A percentile compares a stretch with the other conserved stretches of the same genome.
Conservation (phyloP, 2,888 invertebrate genomes). For the Pseudeuparius sepicola region DNA sequence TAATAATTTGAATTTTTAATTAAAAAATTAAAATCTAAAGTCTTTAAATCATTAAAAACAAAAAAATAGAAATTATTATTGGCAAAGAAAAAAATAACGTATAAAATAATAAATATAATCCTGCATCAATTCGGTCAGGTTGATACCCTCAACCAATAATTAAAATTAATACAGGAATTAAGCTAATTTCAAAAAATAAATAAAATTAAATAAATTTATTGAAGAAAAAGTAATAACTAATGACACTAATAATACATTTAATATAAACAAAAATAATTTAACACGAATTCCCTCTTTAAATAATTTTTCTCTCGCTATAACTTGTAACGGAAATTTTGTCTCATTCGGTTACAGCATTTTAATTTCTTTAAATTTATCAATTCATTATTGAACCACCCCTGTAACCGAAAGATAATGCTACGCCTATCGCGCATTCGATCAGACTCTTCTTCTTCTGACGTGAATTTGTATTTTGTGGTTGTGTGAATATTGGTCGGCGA, state of each 20-base stretch:
- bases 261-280: slow-evolving; percentile 44
- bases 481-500: no score
- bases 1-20: slow-evolving; percentile 38
- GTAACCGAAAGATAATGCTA: no score
- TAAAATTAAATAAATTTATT: slow-evolving; percentile 54
- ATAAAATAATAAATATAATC: slow-evolving; percentile 60
- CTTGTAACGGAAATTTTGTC: no score
- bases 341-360: no score
- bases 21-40: slow-evolving; percentile 46
- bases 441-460: no score
- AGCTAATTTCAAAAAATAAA: slow-evolving; percentile 58
- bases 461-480: no score
- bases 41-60: slow-evolving; percentile 39
- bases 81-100: slow-evolving; percentile 59
- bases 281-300: slow-evolving; percentile 39
- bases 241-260: slow-evolving; percentile 45
- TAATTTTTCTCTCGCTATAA: slow-evolving; percentile 46
- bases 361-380: no score
- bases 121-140: slow-evolving; percentile 56
- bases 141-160: slow-evolving; percentile 61
- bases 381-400: no score
- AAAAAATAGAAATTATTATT: slow-evolving; percentile 49
- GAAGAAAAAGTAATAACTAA: slow-evolving; percentile 48
- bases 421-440: no score
- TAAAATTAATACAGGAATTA: slow-evolving; percentile 57